A percentile compares a stretch with the other conserved stretches of the same genome.
These are phyloP conservation scores for Xiphorhynchus elegans DNA, from an alignment of 2,113 vertebrate genomes.

Conservation along the genomic window DNA sequence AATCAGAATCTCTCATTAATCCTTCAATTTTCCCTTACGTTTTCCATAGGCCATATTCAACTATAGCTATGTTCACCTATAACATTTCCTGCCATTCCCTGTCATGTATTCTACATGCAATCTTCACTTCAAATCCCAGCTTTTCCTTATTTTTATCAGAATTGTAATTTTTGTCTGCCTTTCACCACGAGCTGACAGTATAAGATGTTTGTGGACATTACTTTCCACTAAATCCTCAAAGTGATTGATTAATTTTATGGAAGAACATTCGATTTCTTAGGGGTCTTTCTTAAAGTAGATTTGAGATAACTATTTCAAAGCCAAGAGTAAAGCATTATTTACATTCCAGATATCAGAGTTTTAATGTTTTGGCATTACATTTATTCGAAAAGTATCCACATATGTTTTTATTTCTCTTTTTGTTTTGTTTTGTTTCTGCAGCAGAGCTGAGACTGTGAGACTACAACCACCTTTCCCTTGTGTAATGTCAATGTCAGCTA, in stretches of 20 bases:
- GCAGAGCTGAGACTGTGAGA: constrained; percentile 63
- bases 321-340: constrained; percentile 56
- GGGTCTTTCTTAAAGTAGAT: constrained; percentile 56
- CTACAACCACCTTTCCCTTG: constrained; percentile 62
- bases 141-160: constrained; percentile 68
- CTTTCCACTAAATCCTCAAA: constrained; percentile 82
- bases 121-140: constrained; percentile 55
- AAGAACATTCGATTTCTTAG: constrained; percentile 64
- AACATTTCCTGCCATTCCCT: constrained; percentile 64
- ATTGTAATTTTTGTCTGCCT: constrained; percentile 75
- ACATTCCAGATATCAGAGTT: constrained; percentile 58
- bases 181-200: constrained; percentile 79
- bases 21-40: constrained; percentile 65
- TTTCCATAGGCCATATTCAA: constrained; percentile 57
- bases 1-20: constrained; percentile 65
- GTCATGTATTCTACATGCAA: constrained; percentile 39
- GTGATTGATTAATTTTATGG: constrained; percentile 86
- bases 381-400: constrained; percentile 7
- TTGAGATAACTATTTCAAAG: constrained; percentile 66
- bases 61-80: constrained; percentile 62
- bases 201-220: constrained; percentile 85
- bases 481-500: constrained; percentile 71
- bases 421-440: constrained; percentile 50
- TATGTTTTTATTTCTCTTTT: constrained; percentile 13
- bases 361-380: constrained; percentile 55